Base-by-base conservation (phyloP, 2,113 vertebrate genomes). In the Nerophis lumbriciformis region DNA sequence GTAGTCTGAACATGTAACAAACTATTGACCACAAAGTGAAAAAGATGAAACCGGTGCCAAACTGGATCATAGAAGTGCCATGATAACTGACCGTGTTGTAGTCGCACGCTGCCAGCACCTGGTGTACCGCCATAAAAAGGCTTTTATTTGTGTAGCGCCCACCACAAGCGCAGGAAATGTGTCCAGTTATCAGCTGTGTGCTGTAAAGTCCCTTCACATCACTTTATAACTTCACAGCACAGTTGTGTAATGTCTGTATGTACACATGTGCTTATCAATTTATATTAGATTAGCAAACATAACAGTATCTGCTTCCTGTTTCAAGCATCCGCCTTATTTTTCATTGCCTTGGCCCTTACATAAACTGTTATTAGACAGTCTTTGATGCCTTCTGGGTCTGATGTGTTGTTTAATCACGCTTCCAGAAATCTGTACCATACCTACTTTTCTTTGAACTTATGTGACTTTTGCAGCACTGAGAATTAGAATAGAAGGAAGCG, bases 351-450 rank as follows among this genome's bases (percentile, higher is more conserved):
- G 48, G 35, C 39, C 38, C 48, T 45, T 16, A 54, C 75, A 76
- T 78, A 39, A 80, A 61, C 80, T 48, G 70, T 73, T 49, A 78
- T 81, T 72, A 73, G 72, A 69, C 62, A 36, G 48, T 51, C 59
- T 8, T 39, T 0, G 38, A 38, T 48, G 13, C 14, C 9, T 54
- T 1, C 28, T 2, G 0, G 54, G 52, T 61, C 51, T 16, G 38
- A 39, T 56, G 10, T 53, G 21, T 53, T 53, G 50, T 2, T 45
- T 12, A 45, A 45, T 45, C 42, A 11, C 39, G 39, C 39, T 1
- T 42, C 39, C 8, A 42, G 8, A 9, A 42, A 3, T 42, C 4
- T 42, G 8, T 42, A 42, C 39, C 0, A 9, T 42, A 8, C 6
- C 2, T 10, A 42, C 6, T 42, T 42, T 42, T 8, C 8, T 42